Percentiles rank a stretch among this genome's conserved stretches.
phyloP scores from a whole-genome alignment of 2,888 invertebrate genomes.

The Sinodicranocentrus sp. region DNA sequence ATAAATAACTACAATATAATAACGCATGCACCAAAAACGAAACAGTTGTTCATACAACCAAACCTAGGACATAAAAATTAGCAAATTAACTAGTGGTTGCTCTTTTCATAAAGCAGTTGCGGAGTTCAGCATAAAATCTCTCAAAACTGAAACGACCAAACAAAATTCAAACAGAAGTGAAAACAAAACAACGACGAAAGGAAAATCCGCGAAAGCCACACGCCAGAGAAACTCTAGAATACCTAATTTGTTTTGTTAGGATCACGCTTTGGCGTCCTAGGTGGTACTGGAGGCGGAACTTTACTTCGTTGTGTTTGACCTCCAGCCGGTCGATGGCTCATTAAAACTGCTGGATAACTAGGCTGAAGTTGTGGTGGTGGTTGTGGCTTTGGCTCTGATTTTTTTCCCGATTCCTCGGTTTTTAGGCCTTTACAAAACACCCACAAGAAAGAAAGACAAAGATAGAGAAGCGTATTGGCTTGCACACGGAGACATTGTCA shows the following conservation, averaged over 20 bases:
- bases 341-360: slow-evolving; percentile 86
- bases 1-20: no score
- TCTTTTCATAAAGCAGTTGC: slow-evolving; percentile 11
- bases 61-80: no score
- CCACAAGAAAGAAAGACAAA: slow-evolving; percentile 46
- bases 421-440: slow-evolving; percentile 67
- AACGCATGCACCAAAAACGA: neutral
- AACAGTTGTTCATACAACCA: slow-evolving; percentile 33
- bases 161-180: slow-evolving; percentile 25
- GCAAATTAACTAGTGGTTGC: no score
- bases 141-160: slow-evolving; percentile 22
- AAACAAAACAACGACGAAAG: slow-evolving; percentile 17
- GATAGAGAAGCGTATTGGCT: slow-evolving; percentile 1
- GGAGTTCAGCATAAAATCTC: neutral
- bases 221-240: slow-evolving; percentile 41
- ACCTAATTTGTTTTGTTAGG: slow-evolving; percentile 66
- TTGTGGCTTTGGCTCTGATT: slow-evolving; percentile 62
- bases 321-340: slow-evolving; percentile 78
- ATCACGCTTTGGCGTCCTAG: slow-evolving; percentile 80
- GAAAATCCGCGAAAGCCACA: slow-evolving; percentile 58
- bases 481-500: neutral
- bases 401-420: slow-evolving; percentile 61
- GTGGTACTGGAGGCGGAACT: slow-evolving; percentile 93
- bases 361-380: slow-evolving; percentile 68
- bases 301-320: slow-evolving; percentile 80